A percentile compares a stretch with the other conserved stretches of the same genome.
Conservation (phyloP, 1,140 invertebrate species). For the Apis florea region DNA sequence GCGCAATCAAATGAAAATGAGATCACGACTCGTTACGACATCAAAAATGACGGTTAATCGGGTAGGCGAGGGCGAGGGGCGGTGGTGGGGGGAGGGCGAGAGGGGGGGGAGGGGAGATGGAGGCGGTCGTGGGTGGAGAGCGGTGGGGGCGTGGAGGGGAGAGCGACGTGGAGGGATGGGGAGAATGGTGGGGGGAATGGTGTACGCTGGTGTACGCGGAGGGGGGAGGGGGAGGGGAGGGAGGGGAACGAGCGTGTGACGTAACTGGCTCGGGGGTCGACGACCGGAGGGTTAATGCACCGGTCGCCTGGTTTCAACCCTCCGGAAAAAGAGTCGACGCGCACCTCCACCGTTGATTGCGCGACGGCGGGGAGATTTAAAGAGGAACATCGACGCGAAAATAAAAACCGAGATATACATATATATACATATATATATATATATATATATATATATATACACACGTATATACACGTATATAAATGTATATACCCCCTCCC, state of each 20-base stretch:
- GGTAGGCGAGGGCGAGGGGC: conserved; percentile 23
- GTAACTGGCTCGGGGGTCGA: conserved; percentile 77
- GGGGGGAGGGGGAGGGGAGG: conserved; percentile 6
- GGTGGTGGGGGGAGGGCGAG: conserved; percentile 5
- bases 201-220: background rate
- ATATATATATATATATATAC: no score
- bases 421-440: no score
- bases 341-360: conserved; percentile 56
- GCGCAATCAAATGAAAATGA: conserved; percentile 81
- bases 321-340: conserved; percentile 65
- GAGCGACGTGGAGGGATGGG: conserved; percentile 1
- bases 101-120: conserved; percentile 35
- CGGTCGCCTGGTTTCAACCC: conserved; percentile 73
- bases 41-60: conserved; percentile 77
- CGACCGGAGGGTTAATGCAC: conserved; percentile 79
- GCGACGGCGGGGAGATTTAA: conserved; percentile 51
- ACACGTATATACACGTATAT: no score
- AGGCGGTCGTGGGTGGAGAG: conserved; percentile 11
- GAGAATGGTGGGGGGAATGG: background rate
- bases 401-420: background rate
- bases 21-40: conserved; percentile 80
- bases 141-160: conserved; percentile 5
- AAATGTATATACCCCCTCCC: no score
- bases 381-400: conserved; percentile 35
- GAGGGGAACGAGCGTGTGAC: conserved; percentile 66